Conservation (phyloP, 2,888 invertebrate species). For the Lasioglossum vierecki region DNA sequence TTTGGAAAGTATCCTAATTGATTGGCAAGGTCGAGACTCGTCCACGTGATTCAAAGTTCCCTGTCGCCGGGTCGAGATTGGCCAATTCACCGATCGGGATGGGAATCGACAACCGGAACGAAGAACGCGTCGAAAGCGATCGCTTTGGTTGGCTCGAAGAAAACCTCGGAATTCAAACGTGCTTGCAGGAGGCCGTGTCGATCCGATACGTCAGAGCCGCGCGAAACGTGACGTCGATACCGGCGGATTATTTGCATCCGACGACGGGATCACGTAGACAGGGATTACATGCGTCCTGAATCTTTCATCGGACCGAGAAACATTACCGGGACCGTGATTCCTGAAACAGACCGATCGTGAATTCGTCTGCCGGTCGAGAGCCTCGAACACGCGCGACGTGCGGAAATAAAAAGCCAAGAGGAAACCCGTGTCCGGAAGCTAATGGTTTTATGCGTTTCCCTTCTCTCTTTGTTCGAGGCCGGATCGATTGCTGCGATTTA, state of each 20-base stretch:
- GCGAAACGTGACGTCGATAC: slow-evolving; percentile 38
- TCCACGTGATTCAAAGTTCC: neutral
- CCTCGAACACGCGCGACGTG: neutral
- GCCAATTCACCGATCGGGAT: neutral
- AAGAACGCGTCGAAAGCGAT: slow-evolving; percentile 50
- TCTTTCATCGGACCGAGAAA: slow-evolving; percentile 48
- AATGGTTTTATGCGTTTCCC: neutral
- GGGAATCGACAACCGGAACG: slow-evolving; percentile 52
- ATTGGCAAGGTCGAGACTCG: slow-evolving; percentile 15
- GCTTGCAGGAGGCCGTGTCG: neutral
- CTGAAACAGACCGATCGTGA: slow-evolving; percentile 1
- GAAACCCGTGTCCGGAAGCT: neutral
- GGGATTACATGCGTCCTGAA: slow-evolving; percentile 53
- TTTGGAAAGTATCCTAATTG: slow-evolving; percentile 16
- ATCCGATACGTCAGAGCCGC: slow-evolving; percentile 18
- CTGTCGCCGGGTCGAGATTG: neutral
- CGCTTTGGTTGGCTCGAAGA: slow-evolving; percentile 39
- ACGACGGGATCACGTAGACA: slow-evolving; percentile 42
- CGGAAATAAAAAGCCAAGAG: neutral
- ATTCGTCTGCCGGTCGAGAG: neutral
- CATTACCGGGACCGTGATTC: slow-evolving; percentile 38
- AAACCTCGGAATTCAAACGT: slow-evolving; percentile 35
- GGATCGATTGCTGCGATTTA: neutral
- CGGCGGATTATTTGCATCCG: slow-evolving; percentile 54
- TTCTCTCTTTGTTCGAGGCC: neutral